Percentiles rank a stretch among this genome's conserved stretches.
Evolutionary conservation across 2,797 vertebrate species (phyloP).

Genomic region (Serranus cabrilla): DNA sequence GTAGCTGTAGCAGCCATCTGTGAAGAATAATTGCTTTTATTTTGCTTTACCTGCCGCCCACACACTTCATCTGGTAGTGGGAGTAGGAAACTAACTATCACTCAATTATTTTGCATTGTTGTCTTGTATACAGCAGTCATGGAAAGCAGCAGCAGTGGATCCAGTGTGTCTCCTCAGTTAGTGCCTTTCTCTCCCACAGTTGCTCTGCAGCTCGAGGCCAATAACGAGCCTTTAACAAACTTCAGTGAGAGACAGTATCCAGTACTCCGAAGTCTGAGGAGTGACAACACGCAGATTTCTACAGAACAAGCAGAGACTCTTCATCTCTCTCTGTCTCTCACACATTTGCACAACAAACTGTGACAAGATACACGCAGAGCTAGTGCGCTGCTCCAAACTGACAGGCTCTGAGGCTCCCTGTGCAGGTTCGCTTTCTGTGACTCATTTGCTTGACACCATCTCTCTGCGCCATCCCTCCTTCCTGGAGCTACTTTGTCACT

Average conservation of each 20-base stretch:
- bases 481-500: slow-evolving; percentile 40
- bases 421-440: slow-evolving; percentile 56
- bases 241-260: slow-evolving; percentile 15
- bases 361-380: slow-evolving; percentile 9
- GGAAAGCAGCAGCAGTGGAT: slow-evolving; percentile 3
- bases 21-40: not conserved
- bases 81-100: not conserved
- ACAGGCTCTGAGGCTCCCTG: slow-evolving; percentile 16
- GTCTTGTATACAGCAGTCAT: not conserved
- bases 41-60: not conserved
- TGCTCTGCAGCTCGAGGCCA: slow-evolving; percentile 9
- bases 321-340: slow-evolving; percentile 22
- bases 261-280: slow-evolving; percentile 6
- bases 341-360: slow-evolving; percentile 27
- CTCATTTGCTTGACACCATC: slow-evolving; percentile 55
- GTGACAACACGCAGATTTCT: slow-evolving; percentile 29
- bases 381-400: not conserved
- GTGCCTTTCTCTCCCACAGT: slow-evolving; percentile 4
- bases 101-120: not conserved
- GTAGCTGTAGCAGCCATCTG: not conserved
- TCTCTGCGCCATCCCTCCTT: slow-evolving; percentile 11
- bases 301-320: slow-evolving; percentile 31
- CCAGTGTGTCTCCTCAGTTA: not conserved
- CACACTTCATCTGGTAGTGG: not conserved
- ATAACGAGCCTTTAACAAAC: slow-evolving; percentile 44